Evolutionary conservation across 1,140 invertebrate genomes (phyloP).

Genomic region (Steinernema khuongi): DNA sequence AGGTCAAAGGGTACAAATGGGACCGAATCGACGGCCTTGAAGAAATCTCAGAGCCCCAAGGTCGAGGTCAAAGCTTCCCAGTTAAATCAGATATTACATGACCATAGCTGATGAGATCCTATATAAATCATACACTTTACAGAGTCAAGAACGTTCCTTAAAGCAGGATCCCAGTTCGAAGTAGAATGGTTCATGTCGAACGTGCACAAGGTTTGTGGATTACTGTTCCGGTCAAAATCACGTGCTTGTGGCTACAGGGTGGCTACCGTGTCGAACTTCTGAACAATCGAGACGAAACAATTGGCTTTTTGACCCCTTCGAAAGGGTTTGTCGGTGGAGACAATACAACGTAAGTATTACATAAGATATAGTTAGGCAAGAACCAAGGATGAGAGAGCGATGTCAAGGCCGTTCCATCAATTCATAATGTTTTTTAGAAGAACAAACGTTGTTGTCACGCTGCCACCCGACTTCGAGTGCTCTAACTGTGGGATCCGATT

Average conservation of each 20-base stretch:
- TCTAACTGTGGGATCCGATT: constrained; percentile 80
- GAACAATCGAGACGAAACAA: constrained; percentile 72
- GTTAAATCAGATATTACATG: constrained; percentile 14
- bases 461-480: constrained; percentile 78
- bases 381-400: neutral
- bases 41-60: neutral
- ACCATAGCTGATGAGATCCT: neutral
- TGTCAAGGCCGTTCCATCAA: neutral
- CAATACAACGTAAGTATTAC: constrained; percentile 69
- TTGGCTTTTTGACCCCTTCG: constrained; percentile 71
- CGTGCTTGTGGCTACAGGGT: constrained; percentile 66
- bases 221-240: neutral
- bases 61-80: neutral
- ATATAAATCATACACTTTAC: neutral
- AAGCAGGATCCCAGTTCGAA: constrained; percentile 27
- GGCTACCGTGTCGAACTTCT: constrained; percentile 78
- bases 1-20: constrained; percentile 17
- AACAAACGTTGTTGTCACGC: constrained; percentile 71
- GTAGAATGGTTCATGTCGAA: constrained; percentile 30
- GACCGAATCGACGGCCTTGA: neutral
- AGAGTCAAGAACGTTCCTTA: constrained; percentile 11
- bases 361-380: constrained; percentile 7
- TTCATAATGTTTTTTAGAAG: constrained; percentile 66
- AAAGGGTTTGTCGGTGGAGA: constrained; percentile 62
- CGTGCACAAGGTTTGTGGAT: constrained; percentile 28